Evolutionary conservation across 2,888 invertebrate species (phyloP).

Genomic region (Synanthedon tipuliformis): DNA sequence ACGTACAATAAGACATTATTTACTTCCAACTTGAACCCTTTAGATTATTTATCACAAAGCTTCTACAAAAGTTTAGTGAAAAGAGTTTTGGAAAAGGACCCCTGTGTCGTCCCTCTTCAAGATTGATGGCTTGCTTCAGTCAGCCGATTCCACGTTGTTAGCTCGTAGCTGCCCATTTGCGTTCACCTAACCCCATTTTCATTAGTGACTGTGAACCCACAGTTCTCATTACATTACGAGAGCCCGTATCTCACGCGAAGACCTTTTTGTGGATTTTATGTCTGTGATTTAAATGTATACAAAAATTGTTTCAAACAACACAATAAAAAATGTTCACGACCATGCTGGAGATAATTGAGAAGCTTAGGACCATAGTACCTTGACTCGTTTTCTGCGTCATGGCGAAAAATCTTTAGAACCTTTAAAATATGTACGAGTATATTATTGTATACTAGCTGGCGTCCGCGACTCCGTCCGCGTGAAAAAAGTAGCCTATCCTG

Average conservation of each 20-base stretch:
- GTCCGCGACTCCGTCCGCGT: too few species aligned
- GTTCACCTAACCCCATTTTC: slow-evolving; percentile 31
- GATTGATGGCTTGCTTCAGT: slow-evolving; percentile 51
- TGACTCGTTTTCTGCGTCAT: too few species aligned
- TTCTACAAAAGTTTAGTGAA: slow-evolving; percentile 52
- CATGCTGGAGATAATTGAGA: too few species aligned
- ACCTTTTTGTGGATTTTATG: not conserved
- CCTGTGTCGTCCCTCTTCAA: slow-evolving; percentile 46
- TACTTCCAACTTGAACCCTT: slow-evolving; percentile 31
- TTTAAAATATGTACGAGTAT: too few species aligned
- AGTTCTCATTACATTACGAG: slow-evolving; percentile 22
- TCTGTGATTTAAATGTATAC: not conserved
- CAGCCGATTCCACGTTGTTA: slow-evolving; percentile 28
- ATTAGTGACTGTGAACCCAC: slow-evolving; percentile 26
- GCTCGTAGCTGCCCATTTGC: slow-evolving; percentile 22
- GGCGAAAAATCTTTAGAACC: too few species aligned
- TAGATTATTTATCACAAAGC: slow-evolving; percentile 50
- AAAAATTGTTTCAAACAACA: not conserved
- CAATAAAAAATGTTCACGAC: too few species aligned
- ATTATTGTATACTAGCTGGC: too few species aligned
- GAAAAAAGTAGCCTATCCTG: too few species aligned
- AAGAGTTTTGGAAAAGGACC: slow-evolving; percentile 20
- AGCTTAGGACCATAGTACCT: too few species aligned
- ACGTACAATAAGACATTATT: slow-evolving; percentile 20
- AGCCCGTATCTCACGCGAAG: not conserved